Conservation (phyloP, 2,888 invertebrate genomes). For the Sphaeridia pumilis region DNA sequence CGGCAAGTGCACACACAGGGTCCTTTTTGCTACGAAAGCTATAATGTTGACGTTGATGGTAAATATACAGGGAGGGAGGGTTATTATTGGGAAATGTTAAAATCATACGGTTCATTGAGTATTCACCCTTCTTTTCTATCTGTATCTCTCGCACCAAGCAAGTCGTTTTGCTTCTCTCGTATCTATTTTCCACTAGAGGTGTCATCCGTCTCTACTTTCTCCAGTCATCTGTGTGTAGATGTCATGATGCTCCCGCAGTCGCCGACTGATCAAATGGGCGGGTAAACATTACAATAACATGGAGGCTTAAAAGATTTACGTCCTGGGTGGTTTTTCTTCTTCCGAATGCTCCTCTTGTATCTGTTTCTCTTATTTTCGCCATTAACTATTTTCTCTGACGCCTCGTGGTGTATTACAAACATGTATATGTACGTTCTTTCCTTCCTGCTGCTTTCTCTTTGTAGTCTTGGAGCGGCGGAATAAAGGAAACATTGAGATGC, state of each 20-base stretch:
- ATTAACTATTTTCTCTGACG: too few relatives aligned
- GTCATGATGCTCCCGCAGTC: not conserved
- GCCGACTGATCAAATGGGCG: conserved; percentile 17
- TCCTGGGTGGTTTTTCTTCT: conserved; percentile 17
- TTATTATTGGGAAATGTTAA: conserved; percentile 14
- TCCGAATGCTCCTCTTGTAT: too few relatives aligned
- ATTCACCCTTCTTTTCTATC: conserved; percentile 16
- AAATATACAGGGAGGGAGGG: conserved; percentile 1
- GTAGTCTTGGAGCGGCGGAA: too few relatives aligned
- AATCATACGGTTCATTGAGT: conserved; percentile 19
- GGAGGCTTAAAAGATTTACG: conserved; percentile 18
- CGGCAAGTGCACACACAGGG: too few relatives aligned
- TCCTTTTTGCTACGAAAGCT: too few relatives aligned
- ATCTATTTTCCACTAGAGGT: conserved; percentile 2
- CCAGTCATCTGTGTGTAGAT: not conserved
- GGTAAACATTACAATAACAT: conserved; percentile 20
- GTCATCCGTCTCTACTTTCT: not conserved
- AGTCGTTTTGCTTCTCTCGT: not conserved
- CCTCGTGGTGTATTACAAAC: too few relatives aligned
- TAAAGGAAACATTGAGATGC: too few relatives aligned
- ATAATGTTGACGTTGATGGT: conserved; percentile 4
- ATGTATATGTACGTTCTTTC: too few relatives aligned
- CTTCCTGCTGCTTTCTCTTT: too few relatives aligned
- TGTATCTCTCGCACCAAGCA: too few relatives aligned
- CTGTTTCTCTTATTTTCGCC: too few relatives aligned